phyloP scores from a whole-genome alignment of 2,113 vertebrate species.

The Oryzias woworae region DNA sequence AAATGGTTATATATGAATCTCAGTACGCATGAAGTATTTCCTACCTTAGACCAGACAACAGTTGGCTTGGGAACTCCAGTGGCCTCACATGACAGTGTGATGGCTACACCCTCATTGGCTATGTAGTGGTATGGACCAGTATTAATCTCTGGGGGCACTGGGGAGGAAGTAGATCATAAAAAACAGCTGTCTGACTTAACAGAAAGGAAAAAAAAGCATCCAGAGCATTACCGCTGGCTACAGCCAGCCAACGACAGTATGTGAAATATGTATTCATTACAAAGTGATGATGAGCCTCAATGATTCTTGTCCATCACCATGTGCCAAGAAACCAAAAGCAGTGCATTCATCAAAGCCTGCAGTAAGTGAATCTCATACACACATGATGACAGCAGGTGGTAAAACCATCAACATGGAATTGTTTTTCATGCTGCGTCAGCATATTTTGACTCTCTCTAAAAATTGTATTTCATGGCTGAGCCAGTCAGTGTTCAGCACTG shows the following conservation, averaged over 20 bases:
- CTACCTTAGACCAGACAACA: slow-evolving; percentile 89
- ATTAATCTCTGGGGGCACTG: slow-evolving; percentile 89
- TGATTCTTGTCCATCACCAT: slow-evolving; percentile 61
- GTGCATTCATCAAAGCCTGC: slow-evolving; percentile 52
- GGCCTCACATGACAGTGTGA: slow-evolving; percentile 80
- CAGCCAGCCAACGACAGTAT: slow-evolving; percentile 22
- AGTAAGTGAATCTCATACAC: slow-evolving; percentile 36
- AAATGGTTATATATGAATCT: no score
- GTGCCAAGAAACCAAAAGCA: slow-evolving; percentile 32
- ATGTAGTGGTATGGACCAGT: slow-evolving; percentile 78
- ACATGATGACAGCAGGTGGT: slow-evolving; percentile 56
- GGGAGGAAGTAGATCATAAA: slow-evolving; percentile 62
- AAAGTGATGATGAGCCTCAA: slow-evolving; percentile 62
- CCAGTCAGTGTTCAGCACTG: not conserved
- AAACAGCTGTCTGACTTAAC: slow-evolving; percentile 61
- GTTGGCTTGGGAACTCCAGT: slow-evolving; percentile 81
- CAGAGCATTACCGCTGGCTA: slow-evolving; percentile 42
- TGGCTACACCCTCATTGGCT: slow-evolving; percentile 79
- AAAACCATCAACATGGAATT: slow-evolving; percentile 32
- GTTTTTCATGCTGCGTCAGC: slow-evolving; percentile 52
- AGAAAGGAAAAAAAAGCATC: slow-evolving; percentile 13
- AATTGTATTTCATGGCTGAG: not conserved
- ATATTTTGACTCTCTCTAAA: slow-evolving; percentile 22
- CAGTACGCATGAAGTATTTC: slow-evolving; percentile 6
- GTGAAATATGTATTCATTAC: slow-evolving; percentile 69